Evolutionary conservation across 1,140 invertebrate species (phyloP), one percentile per base, ranked within the genome.

Genomic region (Coenobita brevimanus): DNA sequence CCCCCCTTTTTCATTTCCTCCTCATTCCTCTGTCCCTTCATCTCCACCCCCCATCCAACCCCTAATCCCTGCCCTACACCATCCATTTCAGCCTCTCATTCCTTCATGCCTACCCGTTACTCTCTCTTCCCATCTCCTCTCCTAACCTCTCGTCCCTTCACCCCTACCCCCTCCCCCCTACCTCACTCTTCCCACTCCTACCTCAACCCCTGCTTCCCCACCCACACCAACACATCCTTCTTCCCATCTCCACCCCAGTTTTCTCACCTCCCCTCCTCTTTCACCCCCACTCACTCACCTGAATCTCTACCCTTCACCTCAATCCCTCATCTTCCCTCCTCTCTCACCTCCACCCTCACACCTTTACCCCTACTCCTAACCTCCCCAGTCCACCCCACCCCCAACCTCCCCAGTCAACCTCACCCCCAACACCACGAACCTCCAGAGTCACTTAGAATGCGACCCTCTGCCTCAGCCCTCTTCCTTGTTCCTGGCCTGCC

Each of bases 21-120:
- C 27, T 64, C 46, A 33, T 27, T 62, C 41, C 80, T 67, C 80
- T 69, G 60, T n/a, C 80, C 50, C 60, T 43, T 38, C 46, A 33
- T 38, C 60, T 36, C 36, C 43, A 3, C 17, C 0, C 24, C 21
- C 36, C 36, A 6, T 54, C 33, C 1, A n/a, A n/a, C 3, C 33
- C 3, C 24, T 50, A 0, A 17, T 27, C 4, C 24, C 24, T 27
- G 4, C 41, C 27, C 24, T 6, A 3, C 33, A 8, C 3, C 41
- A 0, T 54, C 33, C n/a, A n/a, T n/a, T n/a, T n/a, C n/a, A n/a
- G n/a, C n/a, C n/a, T n/a, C n/a, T n/a, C n/a, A n/a, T n/a, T n/a
- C n/a, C n/a, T n/a, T n/a, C n/a, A n/a, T n/a, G n/a, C n/a, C n/a
- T n/a, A 36, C 50, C 24, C 50, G n/a, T 50, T 21, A 30, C 21